A percentile compares a stretch with the other conserved stretches of the same genome.
Conservation (phyloP, 2,888 invertebrate species). For the Lobophora halterata region DNA sequence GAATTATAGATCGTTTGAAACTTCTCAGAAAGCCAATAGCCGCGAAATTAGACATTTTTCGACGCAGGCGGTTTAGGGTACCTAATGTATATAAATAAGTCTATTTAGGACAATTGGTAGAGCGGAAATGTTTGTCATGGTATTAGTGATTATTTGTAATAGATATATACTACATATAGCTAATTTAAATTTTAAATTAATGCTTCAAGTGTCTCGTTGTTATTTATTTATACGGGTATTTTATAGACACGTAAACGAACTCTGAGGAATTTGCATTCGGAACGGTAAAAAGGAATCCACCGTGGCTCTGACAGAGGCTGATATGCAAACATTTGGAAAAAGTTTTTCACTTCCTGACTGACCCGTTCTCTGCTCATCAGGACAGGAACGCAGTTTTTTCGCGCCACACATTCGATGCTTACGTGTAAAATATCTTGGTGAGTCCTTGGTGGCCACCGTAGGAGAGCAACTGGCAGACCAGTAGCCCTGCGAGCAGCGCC, state of each 20-base stretch:
- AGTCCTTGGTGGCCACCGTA: slow-evolving; percentile 79
- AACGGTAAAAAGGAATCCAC: slow-evolving; percentile 11
- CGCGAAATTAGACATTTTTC: slow-evolving; percentile 15
- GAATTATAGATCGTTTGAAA: not conserved
- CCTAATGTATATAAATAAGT: slow-evolving; percentile 20
- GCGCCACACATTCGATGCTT: slow-evolving; percentile 39
- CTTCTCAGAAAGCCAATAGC: slow-evolving; percentile 2
- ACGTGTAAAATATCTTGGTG: slow-evolving; percentile 78
- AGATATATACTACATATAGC: too few relatives aligned
- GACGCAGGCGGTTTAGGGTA: slow-evolving; percentile 8
- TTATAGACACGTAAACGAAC: slow-evolving; percentile 7
- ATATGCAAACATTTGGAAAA: too few relatives aligned
- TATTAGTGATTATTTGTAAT: not conserved
- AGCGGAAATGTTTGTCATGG: not conserved
- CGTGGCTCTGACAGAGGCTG: not conserved
- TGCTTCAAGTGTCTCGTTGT: too few relatives aligned
- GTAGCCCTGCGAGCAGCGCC: slow-evolving; percentile 74
- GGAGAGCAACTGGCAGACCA: slow-evolving; percentile 72
- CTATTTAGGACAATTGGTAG: not conserved
- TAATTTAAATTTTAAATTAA: too few relatives aligned
- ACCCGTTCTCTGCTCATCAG: too few relatives aligned
- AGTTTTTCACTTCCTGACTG: too few relatives aligned
- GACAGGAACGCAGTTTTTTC: too few relatives aligned
- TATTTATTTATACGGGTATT: slow-evolving; percentile 6
- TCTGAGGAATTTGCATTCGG: slow-evolving; percentile 14